Evolutionary conservation across 30 jellyfish, hydroid and myxozoan species (phyloP), one percentile per base, ranked within the genome.

Genomic region (Morbakka virulenta): DNA sequence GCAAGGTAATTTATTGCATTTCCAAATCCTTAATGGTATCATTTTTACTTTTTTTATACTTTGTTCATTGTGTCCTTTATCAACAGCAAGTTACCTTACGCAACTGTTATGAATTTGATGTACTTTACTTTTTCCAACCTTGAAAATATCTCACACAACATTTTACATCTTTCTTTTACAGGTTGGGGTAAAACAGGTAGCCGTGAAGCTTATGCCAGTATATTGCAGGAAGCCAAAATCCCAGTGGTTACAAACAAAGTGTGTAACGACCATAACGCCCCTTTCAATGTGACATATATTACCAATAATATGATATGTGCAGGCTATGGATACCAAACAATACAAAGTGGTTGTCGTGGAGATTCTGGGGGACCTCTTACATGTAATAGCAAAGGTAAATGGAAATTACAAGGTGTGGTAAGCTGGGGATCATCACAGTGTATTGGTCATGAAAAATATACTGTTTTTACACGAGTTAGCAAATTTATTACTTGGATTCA

Each of bases 351-450:
- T 36, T 84, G 95, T 57, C 78, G 65, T 20, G 95, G 95, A 2
- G 95, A 84, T 53, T 74, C 89, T 67, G 95, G 95, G 6, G 95
- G 95, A 2, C 95, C 95, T 12, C 65, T 84, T 6, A 85, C 67
- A 70, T 84, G 95, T 62, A 33, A 31, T 33, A 57, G 69, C 20
- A 74, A 53, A 9, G 63, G 32, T 1, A 31, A 23, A 12, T 84
- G 95, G 95, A 24, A 30, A 12, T 28, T 84, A 29, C 85, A 75
- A 21, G 95, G 95, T 1, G 95, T 78, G 14, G 89, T 75, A 2
- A 74, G 85, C 27, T 84, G 80, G 80, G 95, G 95, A 3, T 70
- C 85, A 11, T 17, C 68, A 2, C 64, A 81, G 23, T 84, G 95
- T 74, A 47, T 65, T 17, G 48, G 89, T 2, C 36, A 72, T 33